Evolutionary conservation across 1,140 invertebrate species (phyloP).

Genomic region (Phocides pigmalion): DNA sequence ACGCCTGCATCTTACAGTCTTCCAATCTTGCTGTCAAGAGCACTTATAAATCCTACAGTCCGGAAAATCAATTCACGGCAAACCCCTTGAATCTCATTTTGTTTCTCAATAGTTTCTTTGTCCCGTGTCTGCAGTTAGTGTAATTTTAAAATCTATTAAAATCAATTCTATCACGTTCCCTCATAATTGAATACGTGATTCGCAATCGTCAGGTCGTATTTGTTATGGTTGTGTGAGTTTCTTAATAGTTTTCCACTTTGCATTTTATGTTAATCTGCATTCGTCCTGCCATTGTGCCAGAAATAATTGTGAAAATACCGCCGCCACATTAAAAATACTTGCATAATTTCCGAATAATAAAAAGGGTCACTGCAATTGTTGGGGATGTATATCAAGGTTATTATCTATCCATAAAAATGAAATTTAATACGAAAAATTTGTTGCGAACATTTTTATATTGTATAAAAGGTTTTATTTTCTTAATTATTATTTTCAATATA

Average conservation of each 20-base stretch:
- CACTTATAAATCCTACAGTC: conserved; percentile 30
- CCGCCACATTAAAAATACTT: conserved; percentile 25
- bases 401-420: neutral
- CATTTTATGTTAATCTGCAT: conserved; percentile 56
- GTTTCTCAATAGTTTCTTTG: conserved; percentile 31
- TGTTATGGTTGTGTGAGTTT: conserved; percentile 48
- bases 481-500: too few relatives aligned
- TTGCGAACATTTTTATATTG: too few relatives aligned
- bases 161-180: conserved; percentile 44
- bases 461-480: too few relatives aligned
- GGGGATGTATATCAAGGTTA: conserved; percentile 1
- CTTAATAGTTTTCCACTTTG: conserved; percentile 57
- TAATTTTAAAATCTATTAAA: conserved; percentile 35
- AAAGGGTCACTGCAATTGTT: conserved; percentile 6
- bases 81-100: conserved; percentile 30
- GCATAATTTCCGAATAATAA: conserved; percentile 24
- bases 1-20: conserved; percentile 24
- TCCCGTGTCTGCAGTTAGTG: conserved; percentile 29
- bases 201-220: conserved; percentile 48
- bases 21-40: conserved; percentile 32
- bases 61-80: conserved; percentile 29
- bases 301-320: conserved; percentile 35
- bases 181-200: conserved; percentile 58
- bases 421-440: too few relatives aligned
- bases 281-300: conserved; percentile 34